These are phyloP conservation scores for Phataginus tricuspis DNA, from an alignment of 2,797 vertebrate species.

Conservation along the genomic window DNA sequence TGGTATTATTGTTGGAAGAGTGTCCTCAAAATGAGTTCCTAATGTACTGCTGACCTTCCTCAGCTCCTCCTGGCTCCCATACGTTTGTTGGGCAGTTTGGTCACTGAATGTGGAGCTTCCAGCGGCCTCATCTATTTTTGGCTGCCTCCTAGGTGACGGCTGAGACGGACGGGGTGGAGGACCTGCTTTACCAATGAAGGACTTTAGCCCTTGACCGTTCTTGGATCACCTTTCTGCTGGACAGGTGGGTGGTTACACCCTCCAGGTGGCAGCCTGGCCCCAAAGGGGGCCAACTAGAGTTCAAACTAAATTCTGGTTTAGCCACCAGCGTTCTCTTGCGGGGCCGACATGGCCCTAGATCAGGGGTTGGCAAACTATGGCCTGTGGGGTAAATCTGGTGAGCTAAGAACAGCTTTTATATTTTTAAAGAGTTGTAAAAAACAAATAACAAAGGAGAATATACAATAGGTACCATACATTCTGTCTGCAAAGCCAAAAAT, in stretches of 20 bases:
- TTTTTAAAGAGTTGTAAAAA: background rate
- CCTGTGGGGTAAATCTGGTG: background rate
- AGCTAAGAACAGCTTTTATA: background rate
- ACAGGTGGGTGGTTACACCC: background rate
- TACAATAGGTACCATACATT: background rate
- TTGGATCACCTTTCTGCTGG: background rate
- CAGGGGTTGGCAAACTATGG: background rate
- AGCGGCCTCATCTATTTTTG: background rate
- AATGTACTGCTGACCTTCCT: background rate
- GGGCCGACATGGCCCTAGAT: background rate
- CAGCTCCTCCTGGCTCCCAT: background rate
- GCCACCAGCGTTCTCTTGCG: background rate
- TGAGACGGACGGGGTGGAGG: background rate
- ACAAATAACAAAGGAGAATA: background rate
- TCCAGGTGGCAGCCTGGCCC: background rate
- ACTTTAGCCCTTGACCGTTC: background rate
- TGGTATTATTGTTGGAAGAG: background rate
- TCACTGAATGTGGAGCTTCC: background rate
- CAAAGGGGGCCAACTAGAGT: no score
- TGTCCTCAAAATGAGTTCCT: background rate
- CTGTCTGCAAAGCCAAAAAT: background rate
- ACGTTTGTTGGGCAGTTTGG: background rate
- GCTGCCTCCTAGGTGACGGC: background rate
- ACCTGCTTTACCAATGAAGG: background rate
- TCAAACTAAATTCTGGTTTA: background rate